Conservation (phyloP, 2,113 vertebrate species). For the Suricata suricatta region DNA sequence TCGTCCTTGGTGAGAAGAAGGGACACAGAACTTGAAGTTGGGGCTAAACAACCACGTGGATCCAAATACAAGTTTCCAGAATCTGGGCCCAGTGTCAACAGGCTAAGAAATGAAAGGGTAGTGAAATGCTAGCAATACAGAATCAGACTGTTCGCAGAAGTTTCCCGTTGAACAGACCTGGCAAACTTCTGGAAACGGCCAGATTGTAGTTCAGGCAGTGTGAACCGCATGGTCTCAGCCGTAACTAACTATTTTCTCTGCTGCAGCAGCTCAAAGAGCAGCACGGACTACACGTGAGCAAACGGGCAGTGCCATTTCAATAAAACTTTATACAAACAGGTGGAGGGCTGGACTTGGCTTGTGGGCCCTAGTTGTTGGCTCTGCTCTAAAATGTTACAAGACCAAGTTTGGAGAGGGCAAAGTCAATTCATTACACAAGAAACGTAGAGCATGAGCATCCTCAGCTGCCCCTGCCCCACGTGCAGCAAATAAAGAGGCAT, state of each 20-base stretch:
- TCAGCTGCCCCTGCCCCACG: neutral
- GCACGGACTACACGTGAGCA: neutral
- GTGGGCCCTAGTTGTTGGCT: neutral
- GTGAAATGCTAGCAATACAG: neutral
- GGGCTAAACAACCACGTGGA: neutral
- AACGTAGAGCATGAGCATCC: neutral
- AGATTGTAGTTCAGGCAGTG: neutral
- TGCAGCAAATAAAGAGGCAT: too few species aligned
- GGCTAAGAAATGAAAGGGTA: neutral
- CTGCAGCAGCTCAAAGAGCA: neutral
- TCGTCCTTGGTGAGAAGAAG: neutral
- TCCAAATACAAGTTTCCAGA: neutral
- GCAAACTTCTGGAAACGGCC: neutral
- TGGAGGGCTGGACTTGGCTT: neutral
- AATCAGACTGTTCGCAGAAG: neutral
- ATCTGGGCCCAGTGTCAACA: neutral
- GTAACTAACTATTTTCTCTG: neutral
- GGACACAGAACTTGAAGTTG: neutral
- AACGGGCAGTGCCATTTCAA: neutral
- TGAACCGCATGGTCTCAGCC: too few species aligned
- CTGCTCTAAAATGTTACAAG: neutral
- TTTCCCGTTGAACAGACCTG: neutral
- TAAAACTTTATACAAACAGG: neutral
- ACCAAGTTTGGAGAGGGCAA: too few species aligned
- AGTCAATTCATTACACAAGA: neutral